A percentile compares a stretch with the other conserved stretches of the same genome.
phyloP scores from a whole-genome alignment of 2,888 invertebrate species.

The Lapara coniferarum region DNA sequence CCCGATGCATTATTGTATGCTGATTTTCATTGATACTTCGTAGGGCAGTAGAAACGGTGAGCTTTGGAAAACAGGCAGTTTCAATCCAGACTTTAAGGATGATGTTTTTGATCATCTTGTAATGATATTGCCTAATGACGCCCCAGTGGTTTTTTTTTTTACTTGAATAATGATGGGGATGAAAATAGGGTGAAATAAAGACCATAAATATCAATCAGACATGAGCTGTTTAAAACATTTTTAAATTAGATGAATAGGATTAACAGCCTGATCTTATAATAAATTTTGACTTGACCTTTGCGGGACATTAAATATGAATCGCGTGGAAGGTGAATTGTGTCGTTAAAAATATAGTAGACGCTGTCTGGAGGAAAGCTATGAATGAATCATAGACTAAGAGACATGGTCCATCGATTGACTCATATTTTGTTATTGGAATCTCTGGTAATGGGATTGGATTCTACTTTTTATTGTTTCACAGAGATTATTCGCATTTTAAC shows the following conservation, averaged over 20 bases:
- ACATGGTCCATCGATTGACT: not conserved
- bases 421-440: constrained; percentile 13
- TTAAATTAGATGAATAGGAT: not conserved
- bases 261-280: constrained; percentile 1
- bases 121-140: too few species aligned
- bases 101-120: too few species aligned
- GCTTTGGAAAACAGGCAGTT: too few species aligned
- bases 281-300: constrained; percentile 9
- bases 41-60: not conserved
- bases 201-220: not conserved
- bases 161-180: too few species aligned
- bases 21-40: not conserved
- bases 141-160: too few species aligned
- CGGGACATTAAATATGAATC: not conserved
- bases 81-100: too few species aligned
- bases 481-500: constrained; percentile 49
- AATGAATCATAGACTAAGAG: constrained; percentile 2
- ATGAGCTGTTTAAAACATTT: not conserved
- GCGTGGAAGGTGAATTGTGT: not conserved
- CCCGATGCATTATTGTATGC: constrained; percentile 13
- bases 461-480: constrained; percentile 11
- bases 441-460: not conserved
- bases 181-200: too few species aligned
- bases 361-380: constrained; percentile 12
- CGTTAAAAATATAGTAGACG: constrained; percentile 1